Conservation (phyloP, 1,140 invertebrate genomes). For the Pseudomyrmex gracilis region DNA sequence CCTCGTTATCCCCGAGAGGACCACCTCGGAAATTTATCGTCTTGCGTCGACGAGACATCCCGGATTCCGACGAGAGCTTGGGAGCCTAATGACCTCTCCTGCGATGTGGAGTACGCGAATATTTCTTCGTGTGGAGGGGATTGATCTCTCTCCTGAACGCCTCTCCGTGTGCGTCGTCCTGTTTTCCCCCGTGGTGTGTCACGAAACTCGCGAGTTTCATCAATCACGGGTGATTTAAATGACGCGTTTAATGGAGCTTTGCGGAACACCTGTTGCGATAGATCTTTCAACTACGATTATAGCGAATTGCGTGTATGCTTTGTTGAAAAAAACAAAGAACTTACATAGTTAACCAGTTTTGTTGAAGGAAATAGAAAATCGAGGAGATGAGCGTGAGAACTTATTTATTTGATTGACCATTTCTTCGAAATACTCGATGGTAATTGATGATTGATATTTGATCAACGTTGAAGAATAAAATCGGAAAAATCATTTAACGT, state of each 20-base stretch:
- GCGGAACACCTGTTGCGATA: slow-evolving; percentile 25
- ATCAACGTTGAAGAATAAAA: neutral
- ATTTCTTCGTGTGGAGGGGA: slow-evolving; percentile 34
- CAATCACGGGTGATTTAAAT: slow-evolving; percentile 43
- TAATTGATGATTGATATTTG: neutral
- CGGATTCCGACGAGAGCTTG: slow-evolving; percentile 69
- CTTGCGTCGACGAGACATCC: slow-evolving; percentile 70
- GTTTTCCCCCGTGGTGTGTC: slow-evolving; percentile 25
- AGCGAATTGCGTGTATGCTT: neutral
- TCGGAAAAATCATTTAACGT: neutral
- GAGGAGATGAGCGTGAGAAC: neutral
- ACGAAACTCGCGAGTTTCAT: slow-evolving; percentile 16
- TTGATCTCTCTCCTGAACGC: slow-evolving; percentile 59
- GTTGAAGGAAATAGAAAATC: too few species aligned
- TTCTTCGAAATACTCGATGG: too few species aligned
- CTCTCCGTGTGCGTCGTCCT: slow-evolving; percentile 1
- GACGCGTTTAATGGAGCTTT: slow-evolving; percentile 27
- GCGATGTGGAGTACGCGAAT: slow-evolving; percentile 56
- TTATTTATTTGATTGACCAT: neutral
- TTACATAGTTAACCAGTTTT: neutral
- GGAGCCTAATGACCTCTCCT: slow-evolving; percentile 74
- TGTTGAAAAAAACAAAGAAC: slow-evolving; percentile 14
- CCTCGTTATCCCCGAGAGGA: slow-evolving; percentile 57
- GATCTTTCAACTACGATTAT: neutral
- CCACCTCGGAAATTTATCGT: slow-evolving; percentile 74